Base-by-base conservation (phyloP, 1,140 invertebrate genomes). In the Drosophila tristis region DNA sequence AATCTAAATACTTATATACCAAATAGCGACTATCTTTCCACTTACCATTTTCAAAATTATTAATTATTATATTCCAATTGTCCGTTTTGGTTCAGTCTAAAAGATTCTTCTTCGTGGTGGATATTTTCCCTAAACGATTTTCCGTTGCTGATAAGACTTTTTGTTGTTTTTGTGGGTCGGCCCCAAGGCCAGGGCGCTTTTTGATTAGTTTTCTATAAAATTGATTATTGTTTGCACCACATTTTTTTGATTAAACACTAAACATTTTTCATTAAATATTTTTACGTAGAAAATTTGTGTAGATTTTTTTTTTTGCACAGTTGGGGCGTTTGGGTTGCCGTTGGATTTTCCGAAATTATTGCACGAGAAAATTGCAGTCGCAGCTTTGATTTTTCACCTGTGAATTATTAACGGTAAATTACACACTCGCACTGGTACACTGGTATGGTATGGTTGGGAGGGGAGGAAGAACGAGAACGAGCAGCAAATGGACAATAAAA, bases 321-420 rank as follows among this genome's bases (percentile, higher is more conserved):
- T 39, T 23, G 9, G 25, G 29, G 25, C 59, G 16, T 45, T 29
- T 48, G 15, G 29, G 16, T 9, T 47, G 29, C 13, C 63, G 29
- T 44, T 29, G 58, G 35, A 31, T 39, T 11, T 55, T 72, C 39
- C 42, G 29, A 51, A 64, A 85, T 72, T 76, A 86, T 86, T 86
- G 84, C 82, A 86, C 80, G 68, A 74, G 50, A 57, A 56, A 68
- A 63, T 50, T 56, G 63, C 45, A 64, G 62, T 55, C 76, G 78
- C 48, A 59, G 51, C 49, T 70, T 73, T 60, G 65, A 63, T 78
- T 64, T 78, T 87, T 78, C 71, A 87, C 82, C 82, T 87, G 79
- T 56, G 51, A 82, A 79, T 76, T 89, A 82, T 66, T 89, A 89
- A 87, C 82, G 78, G 82, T 79, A 76, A 82, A 89, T 89, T 89